These are phyloP conservation scores for Spinus pinus DNA, from an alignment of 2,797 vertebrate species.

Conservation along the genomic window DNA sequence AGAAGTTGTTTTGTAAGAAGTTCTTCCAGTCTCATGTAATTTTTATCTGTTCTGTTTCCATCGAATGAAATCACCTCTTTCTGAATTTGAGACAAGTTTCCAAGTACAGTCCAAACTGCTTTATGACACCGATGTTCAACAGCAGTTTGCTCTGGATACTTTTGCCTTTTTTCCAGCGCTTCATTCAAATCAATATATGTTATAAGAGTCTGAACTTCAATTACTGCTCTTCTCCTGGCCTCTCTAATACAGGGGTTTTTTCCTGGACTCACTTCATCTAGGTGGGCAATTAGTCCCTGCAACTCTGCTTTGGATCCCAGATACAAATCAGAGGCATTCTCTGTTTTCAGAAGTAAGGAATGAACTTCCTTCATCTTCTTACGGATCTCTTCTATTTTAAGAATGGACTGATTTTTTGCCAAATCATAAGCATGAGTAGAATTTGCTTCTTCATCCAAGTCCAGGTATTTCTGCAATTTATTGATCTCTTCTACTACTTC, in stretches of 20 bases:
- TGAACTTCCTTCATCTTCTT: constrained; percentile 84
- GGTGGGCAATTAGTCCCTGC: constrained; percentile 86
- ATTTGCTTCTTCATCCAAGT: constrained; percentile 92
- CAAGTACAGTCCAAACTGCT: constrained; percentile 88
- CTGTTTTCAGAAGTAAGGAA: constrained; percentile 82
- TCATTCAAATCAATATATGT: constrained; percentile 91
- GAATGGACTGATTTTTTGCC: constrained; percentile 91
- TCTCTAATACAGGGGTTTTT: constrained; percentile 97
- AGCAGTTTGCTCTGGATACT: constrained; percentile 62
- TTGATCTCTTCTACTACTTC: constrained; percentile 97
- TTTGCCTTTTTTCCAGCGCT: constrained; percentile 78
- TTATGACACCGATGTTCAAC: constrained; percentile 78
- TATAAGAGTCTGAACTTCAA: constrained; percentile 92
- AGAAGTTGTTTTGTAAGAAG: constrained; percentile 95
- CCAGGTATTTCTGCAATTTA: constrained; percentile 89
- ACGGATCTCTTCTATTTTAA: constrained; percentile 91
- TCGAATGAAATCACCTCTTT: constrained; percentile 90
- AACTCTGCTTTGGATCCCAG: constrained; percentile 88
- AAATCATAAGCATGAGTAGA: constrained; percentile 86
- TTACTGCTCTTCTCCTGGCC: constrained; percentile 90
- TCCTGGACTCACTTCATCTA: constrained; percentile 92
- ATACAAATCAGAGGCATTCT: constrained; percentile 81
- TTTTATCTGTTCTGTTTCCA: constrained; percentile 92
- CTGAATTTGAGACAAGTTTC: constrained; percentile 89
- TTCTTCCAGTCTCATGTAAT: constrained; percentile 94